Percentiles rank a stretch among this genome's conserved stretches.
Evolutionary conservation across 2,888 invertebrate genomes (phyloP).

Genomic region (Clepsis dumicolana): DNA sequence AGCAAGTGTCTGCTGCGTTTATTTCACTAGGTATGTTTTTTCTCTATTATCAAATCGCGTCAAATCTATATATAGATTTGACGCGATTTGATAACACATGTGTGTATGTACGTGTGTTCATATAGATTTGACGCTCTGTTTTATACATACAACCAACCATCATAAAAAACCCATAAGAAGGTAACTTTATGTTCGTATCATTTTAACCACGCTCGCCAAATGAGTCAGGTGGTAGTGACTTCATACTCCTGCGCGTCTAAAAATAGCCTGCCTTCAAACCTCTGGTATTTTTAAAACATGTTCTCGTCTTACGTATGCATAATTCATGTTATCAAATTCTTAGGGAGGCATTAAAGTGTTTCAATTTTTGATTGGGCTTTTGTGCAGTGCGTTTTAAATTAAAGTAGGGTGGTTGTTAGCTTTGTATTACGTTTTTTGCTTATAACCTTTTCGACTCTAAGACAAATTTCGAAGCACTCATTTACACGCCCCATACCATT

Average conservation of each 20-base stretch:
- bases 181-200: conserved; percentile 15
- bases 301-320: conserved; percentile 47
- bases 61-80: no score
- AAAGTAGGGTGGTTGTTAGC: no score
- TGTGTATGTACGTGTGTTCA: no score
- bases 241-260: conserved; percentile 54
- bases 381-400: background rate
- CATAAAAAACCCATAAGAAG: background rate
- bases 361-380: background rate
- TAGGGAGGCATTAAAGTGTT: background rate
- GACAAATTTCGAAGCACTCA: no score
- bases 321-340: conserved; percentile 20
- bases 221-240: conserved; percentile 46
- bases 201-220: conserved; percentile 32
- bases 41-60: no score
- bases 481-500: no score
- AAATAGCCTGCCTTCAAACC: conserved; percentile 51
- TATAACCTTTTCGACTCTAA: no score
- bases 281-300: conserved; percentile 57
- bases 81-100: no score
- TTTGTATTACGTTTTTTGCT: no score
- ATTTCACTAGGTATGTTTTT: no score
- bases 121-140: no score
- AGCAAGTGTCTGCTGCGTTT: no score
- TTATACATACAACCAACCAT: background rate